A percentile compares a stretch with the other conserved stretches of the same genome.
These are phyloP conservation scores for Sipha maydis DNA, from an alignment of 2,888 invertebrate genomes.

Conservation along the genomic window DNA sequence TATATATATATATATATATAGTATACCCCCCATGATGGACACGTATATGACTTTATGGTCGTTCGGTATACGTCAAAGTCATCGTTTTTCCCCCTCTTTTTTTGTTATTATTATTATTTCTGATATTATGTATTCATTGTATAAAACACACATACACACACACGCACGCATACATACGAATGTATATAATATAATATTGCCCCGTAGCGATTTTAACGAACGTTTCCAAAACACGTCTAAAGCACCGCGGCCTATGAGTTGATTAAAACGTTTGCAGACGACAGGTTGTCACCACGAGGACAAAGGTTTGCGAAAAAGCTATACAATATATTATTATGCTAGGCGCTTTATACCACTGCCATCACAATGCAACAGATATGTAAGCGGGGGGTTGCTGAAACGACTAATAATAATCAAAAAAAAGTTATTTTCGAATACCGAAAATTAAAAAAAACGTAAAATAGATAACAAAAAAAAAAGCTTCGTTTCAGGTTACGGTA, in stretches of 20 bases:
- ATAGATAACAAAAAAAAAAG: not conserved
- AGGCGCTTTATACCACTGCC: not conserved
- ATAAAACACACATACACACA: not conserved
- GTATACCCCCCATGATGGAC: conserved; percentile 29
- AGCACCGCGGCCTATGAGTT: not conserved
- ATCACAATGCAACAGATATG: too few species aligned
- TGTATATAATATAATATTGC: not conserved
- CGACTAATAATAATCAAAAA: not conserved
- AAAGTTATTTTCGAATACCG: not conserved
- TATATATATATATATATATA: not conserved
- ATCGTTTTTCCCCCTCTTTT: not conserved
- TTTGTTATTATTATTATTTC: not conserved
- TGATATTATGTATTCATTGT: not conserved
- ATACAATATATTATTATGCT: not conserved
- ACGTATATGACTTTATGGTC: not conserved
- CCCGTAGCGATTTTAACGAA: not conserved
- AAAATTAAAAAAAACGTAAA: not conserved
- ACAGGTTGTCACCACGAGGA: not conserved
- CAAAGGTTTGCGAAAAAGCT: not conserved
- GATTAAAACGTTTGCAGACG: conserved; percentile 23
- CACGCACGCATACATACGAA: not conserved
- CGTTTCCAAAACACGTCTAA: not conserved
- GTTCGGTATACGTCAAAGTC: conserved; percentile 9
- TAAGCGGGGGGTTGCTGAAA: not conserved
- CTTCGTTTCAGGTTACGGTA: conserved; percentile 13